phyloP scores from a whole-genome alignment of 2,797 vertebrate genomes.

The Allobates femoralis region DNA sequence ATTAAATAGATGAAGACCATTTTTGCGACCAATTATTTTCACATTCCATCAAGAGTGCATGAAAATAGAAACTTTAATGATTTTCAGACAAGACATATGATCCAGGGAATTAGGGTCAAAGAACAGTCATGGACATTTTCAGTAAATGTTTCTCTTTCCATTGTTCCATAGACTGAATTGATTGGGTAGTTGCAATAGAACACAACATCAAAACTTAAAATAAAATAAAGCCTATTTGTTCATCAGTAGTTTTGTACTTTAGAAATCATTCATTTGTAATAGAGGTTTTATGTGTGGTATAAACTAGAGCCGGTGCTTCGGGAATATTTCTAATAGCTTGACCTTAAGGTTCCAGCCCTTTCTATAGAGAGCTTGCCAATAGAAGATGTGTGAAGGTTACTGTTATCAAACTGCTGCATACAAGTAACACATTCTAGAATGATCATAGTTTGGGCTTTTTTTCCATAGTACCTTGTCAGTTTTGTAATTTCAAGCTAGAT shows the following conservation, averaged over 20 bases:
- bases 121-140: slow-evolving; percentile 1
- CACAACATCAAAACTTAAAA: background rate
- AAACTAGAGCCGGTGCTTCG: no score
- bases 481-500: no score
- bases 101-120: slow-evolving; percentile 20
- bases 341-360: no score
- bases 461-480: no score
- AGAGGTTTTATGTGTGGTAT: no score
- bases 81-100: background rate
- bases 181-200: background rate
- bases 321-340: no score
- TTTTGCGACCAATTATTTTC: slow-evolving; percentile 20
- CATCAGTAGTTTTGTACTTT: background rate
- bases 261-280: background rate
- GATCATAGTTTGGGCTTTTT: no score
- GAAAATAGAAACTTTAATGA: slow-evolving; percentile 5
- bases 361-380: no score
- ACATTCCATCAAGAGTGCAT: background rate
- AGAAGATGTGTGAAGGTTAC: no score
- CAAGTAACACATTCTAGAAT: no score
- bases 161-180: background rate
- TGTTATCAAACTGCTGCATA: no score
- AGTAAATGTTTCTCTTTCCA: background rate
- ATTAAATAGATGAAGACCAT: slow-evolving; percentile 7
- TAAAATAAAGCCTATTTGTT: background rate